Base-by-base conservation (phyloP, 1,140 invertebrate species). In the Cherax destructor region DNA sequence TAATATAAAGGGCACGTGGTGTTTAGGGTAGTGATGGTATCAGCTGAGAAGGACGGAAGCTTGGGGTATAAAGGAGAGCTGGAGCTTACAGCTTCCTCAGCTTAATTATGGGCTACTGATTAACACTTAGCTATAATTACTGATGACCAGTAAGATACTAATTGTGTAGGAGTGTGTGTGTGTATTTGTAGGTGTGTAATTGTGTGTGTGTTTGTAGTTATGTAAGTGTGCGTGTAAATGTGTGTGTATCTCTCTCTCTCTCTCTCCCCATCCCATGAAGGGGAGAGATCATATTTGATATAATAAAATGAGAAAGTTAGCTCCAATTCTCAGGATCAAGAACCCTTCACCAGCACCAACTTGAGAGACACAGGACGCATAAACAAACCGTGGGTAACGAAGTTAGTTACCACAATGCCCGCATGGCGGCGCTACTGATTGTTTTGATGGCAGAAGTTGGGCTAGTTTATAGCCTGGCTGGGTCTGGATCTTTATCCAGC, bases 361-460 rank as follows among this genome's bases (percentile, higher is more conserved):
- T 21, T n/a, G n/a, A 6, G 69, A 30, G 69, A 74, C n/a, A 24
- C 24, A 30, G 30, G 11, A 5, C 69, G n/a, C 24, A 74, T 74
- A 74, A 74, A 74, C 69, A 74, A n/a, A 74, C 69, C 24, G 69
- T 74, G 69, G 30, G 24, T n/a, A 74, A 74, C 69, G 69, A 74
- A 5, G 24, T 74, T 74, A 74, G 69, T 74, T 74, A n/a, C 24
- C 69, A 30, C 69, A 74, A 30, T n/a, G 30, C 24, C 69, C 69
- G 69, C 6, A n/a, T 74, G 69, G 24, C 24, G 69, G 69, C 69
- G n/a, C 69, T 24, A 9, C 24, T 74, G 69, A 74, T 30, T 74
- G 3, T 74, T 74, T 74, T 74, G 69, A 74, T 74, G 69, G 69
- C 6, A 30, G n/a, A 30, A 74, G n/a, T 9, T 74, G 24, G 24